Evolutionary conservation across 1,140 invertebrate species (phyloP).

Genomic region (Physella acuta): DNA sequence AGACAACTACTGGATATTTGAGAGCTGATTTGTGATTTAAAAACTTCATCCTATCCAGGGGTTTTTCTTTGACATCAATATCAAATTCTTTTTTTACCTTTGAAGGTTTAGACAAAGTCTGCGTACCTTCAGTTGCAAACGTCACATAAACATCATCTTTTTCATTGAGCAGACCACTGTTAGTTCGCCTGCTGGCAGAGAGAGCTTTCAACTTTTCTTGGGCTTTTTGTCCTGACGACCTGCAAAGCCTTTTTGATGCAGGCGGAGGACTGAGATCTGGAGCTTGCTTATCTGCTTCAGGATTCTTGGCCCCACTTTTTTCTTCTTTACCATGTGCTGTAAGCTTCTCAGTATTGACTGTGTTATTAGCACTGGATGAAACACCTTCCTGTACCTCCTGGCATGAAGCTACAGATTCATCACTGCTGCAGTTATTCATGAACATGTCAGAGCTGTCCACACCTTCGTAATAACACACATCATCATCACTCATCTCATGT

Average conservation of each 20-base stretch:
- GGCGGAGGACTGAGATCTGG: neutral
- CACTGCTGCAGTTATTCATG: constrained; percentile 23
- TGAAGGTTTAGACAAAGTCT: neutral
- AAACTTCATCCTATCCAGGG: too few species aligned
- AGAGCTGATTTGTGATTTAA: neutral
- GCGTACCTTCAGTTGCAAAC: neutral
- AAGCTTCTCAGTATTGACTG: neutral
- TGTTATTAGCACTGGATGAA: neutral
- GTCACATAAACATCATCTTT: neutral
- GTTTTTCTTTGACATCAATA: too few species aligned
- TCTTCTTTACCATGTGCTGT: neutral
- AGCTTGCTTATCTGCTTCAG: neutral
- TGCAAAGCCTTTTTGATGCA: constrained; percentile 2
- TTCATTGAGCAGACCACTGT: neutral
- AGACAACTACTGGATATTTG: constrained; percentile 18
- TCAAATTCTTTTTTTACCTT: neutral
- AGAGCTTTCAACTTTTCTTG: constrained; percentile 4
- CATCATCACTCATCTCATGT: constrained; percentile 18
- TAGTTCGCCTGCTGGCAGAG: neutral
- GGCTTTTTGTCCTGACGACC: constrained; percentile 10
- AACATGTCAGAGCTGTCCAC: constrained; percentile 24
- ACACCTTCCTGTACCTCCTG: neutral
- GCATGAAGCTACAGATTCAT: constrained; percentile 15
- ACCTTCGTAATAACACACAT: constrained; percentile 20
- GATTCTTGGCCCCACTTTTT: neutral